Base-by-base conservation (phyloP, 1,140 invertebrate species). In the Drosophila repletoides region DNA sequence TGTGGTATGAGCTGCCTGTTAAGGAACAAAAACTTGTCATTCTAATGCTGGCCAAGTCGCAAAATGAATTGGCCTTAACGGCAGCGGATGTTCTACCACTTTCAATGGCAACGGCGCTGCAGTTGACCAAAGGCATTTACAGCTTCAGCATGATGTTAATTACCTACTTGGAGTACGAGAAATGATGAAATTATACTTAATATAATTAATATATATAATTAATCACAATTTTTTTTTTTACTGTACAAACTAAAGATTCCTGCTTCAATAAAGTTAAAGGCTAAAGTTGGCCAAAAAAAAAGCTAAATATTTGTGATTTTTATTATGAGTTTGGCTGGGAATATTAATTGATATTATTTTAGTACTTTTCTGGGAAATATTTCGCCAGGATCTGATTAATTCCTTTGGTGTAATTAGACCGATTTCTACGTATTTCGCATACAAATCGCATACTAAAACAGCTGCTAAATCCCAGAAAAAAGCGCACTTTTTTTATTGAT, bases 131-230 rank as follows among this genome's bases (percentile, higher is more conserved):
- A 9, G 72, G 65, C 3, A 69, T 87, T 0, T 87, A 87, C 19
- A 87, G 81, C 19, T 87, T 74, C 4, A 81, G 76, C 59, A 87
- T 87, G 81, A 63, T 87, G 59, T 5, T 87, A 7, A 21, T 87
- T 3, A 81, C 43, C 1, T 87, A 81, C 28, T 58, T 87, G 43
- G 59, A 75, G 12, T 67, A 64, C 2, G 56, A 28, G 3, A 55
- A 53, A 3, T 48, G 45, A 33, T 2, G 1, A 7, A 17, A 2
- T n/a, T 14, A 41, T 31, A 26, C 10, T 26, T 14, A n/a, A 7
- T 17, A 0, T 10, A 24, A 10, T 17, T 14, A 19, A 19, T 9
- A 2, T 17, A 15, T 36, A 15, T 36, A 15, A 9, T 40, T 14
- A 19, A 17, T 5, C 36, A 40, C n/a, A 9, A 19, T 1, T 17